Evolutionary conservation across 2,797 vertebrate genomes (phyloP), one percentile per base, ranked within the genome.

Genomic region (Iguana delicatissima): DNA sequence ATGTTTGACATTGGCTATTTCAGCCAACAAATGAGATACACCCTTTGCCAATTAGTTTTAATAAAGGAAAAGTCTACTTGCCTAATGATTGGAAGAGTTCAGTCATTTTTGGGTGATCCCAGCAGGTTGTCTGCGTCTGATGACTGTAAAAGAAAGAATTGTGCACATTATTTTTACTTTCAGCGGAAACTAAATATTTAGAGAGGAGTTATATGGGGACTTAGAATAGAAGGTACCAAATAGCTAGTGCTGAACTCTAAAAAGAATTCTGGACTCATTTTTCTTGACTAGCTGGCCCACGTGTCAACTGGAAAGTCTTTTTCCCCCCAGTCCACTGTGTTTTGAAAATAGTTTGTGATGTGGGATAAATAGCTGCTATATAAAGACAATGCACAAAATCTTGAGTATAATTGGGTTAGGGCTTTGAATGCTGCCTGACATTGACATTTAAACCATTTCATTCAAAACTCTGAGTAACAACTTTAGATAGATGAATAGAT

Each of bases 71-170:
- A 94, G 76, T 55, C 32, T 6, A 95, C 98, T 96, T 96, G 99
- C 99, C 98, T 80, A 99, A 97, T 69, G 99, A 99, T 69, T 99
- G 98, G 96, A 99, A 99, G 50, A 99, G 98, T 90, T 99, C 99
- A 0, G 98, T 99, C 99, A 99, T 99, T 97, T 99, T 99, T 84
- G 99, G 99, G 97, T 99, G 99, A 96, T 99, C 99, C 99, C 99
- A 99, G 94, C 98, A 99, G 86, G 99, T 99, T 0, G 99, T 99
- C 96, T 99, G 99, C 18, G 98, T 99, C 95, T 99, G 98, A 95
- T 99, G 99, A 96, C 99, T 99, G 93, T 32, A 97, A 95, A 85
- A 62, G 13, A 96, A 92, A 8, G 29, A 95, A 87, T 38, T 42
- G 93, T 80, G 42, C 2, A 90, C 89, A 86, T 35, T 90, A 87